Evolutionary conservation across 2,113 vertebrate genomes (phyloP).

Genomic region (Ochotona curzoniae): DNA sequence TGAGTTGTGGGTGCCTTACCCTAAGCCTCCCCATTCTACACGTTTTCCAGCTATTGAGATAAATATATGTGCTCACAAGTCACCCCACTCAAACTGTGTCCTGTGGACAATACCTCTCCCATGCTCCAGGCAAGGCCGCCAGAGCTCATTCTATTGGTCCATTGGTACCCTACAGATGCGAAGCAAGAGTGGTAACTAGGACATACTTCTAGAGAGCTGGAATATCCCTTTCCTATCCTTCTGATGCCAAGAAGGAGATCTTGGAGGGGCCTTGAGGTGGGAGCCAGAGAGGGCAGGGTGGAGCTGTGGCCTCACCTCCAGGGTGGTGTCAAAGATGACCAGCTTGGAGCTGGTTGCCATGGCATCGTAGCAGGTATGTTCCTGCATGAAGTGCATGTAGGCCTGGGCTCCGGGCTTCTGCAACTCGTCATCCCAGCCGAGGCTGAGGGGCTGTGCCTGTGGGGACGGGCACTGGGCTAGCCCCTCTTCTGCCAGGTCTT

Average conservation of each 20-base stretch:
- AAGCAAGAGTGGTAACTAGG: neutral
- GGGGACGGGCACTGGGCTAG: neutral
- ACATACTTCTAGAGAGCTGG: neutral
- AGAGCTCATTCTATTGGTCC: too few species aligned
- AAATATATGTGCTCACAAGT: neutral
- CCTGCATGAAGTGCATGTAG: constrained; percentile 97
- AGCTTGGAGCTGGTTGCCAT: constrained; percentile 97
- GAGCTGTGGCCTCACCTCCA: constrained; percentile 87
- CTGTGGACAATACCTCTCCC: neutral
- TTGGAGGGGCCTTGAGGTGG: neutral
- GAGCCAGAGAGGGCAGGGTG: neutral
- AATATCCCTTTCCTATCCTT: neutral
- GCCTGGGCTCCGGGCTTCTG: constrained; percentile 86
- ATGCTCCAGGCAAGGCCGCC: neutral
- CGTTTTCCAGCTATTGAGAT: neutral
- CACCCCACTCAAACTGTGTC: neutral
- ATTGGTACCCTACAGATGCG: neutral
- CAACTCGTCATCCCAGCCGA: constrained; percentile 79
- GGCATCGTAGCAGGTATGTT: constrained; percentile 93
- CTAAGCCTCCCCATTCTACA: neutral
- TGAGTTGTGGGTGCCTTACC: neutral
- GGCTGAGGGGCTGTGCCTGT: constrained; percentile 33
- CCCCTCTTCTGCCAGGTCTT: constrained; percentile 44
- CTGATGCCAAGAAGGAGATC: neutral
- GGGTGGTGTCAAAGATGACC: constrained; percentile 92